A percentile compares a stretch with the other conserved stretches of the same genome.
These are phyloP conservation scores for Cyanocitta stelleri DNA, from an alignment of 2,113 vertebrate species.

Conservation along the genomic window DNA sequence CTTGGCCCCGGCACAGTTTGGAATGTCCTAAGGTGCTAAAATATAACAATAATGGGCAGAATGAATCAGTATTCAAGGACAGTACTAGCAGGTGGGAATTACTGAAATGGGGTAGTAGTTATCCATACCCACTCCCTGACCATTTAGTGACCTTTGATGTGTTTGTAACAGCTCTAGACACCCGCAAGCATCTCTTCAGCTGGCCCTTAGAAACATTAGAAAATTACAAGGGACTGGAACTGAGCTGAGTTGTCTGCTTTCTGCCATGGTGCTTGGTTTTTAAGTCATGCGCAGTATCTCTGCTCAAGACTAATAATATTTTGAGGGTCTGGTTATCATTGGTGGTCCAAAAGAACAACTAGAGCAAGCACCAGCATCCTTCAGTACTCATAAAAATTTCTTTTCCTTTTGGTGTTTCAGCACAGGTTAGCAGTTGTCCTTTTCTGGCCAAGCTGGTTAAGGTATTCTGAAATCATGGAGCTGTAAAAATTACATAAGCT, in stretches of 20 bases:
- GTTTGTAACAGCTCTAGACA: neutral
- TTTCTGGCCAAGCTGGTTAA: neutral
- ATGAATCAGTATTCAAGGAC: neutral
- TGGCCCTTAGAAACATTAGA: neutral
- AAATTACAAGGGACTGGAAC: neutral
- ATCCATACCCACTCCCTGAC: neutral
- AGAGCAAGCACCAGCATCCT: neutral
- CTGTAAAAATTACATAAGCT: neutral
- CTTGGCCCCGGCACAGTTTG: neutral
- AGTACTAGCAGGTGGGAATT: neutral
- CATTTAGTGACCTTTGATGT: neutral
- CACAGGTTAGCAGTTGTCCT: neutral
- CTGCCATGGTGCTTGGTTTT: neutral
- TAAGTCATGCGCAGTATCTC: neutral
- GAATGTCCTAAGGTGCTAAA: neutral
- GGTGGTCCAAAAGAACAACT: neutral
- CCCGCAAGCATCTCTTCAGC: neutral
- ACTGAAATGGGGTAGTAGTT: neutral
- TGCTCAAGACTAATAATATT: neutral
- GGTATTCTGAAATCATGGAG: neutral
- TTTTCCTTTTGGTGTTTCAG: neutral
- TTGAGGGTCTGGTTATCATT: neutral
- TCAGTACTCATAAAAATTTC: neutral
- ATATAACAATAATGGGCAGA: neutral
- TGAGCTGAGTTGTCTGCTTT: neutral